phyloP scores from a whole-genome alignment of 2,113 vertebrate species.

The Varanus salvator region DNA sequence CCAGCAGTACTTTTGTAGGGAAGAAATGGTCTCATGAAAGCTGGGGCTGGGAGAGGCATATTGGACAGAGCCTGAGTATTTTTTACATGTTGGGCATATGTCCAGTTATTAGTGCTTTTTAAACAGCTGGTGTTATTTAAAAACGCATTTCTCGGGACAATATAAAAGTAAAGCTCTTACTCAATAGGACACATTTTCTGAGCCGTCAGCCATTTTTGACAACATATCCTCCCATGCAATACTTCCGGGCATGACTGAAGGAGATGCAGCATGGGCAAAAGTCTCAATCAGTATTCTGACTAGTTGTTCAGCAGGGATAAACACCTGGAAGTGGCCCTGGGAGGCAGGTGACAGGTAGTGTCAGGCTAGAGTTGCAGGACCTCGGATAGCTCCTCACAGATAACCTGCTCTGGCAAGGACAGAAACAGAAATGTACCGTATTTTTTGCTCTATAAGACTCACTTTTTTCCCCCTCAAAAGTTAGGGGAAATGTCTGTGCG shows the following conservation, averaged over 20 bases:
- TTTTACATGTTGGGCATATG: accelerated
- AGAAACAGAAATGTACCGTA: too few species aligned
- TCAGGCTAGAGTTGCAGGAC: background rate
- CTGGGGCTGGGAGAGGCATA: background rate
- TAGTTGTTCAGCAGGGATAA: background rate
- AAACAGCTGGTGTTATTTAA: background rate
- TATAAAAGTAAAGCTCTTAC: background rate
- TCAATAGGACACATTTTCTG: background rate
- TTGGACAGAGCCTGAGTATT: background rate
- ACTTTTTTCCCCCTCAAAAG: too few species aligned
- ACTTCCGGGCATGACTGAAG: background rate
- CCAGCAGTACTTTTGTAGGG: background rate
- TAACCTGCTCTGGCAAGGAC: background rate
- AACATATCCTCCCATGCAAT: background rate
- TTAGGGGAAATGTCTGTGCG: too few species aligned
- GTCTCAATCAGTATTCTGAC: background rate
- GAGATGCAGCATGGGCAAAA: background rate
- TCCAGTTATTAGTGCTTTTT: background rate
- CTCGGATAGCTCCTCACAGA: background rate
- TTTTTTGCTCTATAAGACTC: too few species aligned
- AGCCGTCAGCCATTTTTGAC: background rate
- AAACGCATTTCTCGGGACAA: background rate
- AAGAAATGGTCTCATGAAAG: background rate
- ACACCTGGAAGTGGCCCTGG: background rate
- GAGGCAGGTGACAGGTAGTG: too few species aligned